Base-by-base conservation (phyloP, 2,113 vertebrate species). In the Hypocryptadius cinnamomeus region DNA sequence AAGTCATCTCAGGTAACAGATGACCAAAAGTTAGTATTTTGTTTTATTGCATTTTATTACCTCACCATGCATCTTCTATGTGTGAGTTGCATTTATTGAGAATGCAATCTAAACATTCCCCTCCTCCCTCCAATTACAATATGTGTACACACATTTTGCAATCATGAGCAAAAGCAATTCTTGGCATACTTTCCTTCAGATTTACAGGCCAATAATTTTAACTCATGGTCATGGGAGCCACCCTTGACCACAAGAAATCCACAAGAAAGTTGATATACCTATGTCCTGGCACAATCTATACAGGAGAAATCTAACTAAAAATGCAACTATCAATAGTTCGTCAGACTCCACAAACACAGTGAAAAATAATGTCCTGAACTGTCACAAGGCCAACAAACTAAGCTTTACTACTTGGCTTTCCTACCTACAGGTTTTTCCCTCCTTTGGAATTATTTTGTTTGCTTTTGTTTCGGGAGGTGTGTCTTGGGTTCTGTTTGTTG, bases 111-210 rank as follows among this genome's bases (percentile, higher is more conserved):
- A 35, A 85, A 83, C 33, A 57, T 44, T 79, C 61, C 92, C 56
- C 39, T 88, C 47, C 50, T 79, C 77, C 47, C 20, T 33, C n/a
- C 4, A 0, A 25, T 94, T 92, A 93, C 84, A 69, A 72, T 42
- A 40, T 19, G 18, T n/a, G 23, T 54, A 74, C 47, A 73, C 17
- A 74, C 1, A 1, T 94, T 93, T 95, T 89, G 84, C 84, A 95
- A 87, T 85, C 73, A 25, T 3, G 76, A 94, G 80, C 57, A 92
- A 57, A 90, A 87, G 89, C 80, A 76, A 87, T 87, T 93, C 84
- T 65, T 90, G 91, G 57, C 80, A 81, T 54, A 48, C n/a, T 42
- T 89, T 60, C 70, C 57, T 89, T 85, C 61, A 82, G 33, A 72
- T 76, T 84, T 93, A 69, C 37, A 93, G n/a, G 42, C 28, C 61